phyloP scores from a whole-genome alignment of 2,113 vertebrate genomes.

The Megaceryle torquata region DNA sequence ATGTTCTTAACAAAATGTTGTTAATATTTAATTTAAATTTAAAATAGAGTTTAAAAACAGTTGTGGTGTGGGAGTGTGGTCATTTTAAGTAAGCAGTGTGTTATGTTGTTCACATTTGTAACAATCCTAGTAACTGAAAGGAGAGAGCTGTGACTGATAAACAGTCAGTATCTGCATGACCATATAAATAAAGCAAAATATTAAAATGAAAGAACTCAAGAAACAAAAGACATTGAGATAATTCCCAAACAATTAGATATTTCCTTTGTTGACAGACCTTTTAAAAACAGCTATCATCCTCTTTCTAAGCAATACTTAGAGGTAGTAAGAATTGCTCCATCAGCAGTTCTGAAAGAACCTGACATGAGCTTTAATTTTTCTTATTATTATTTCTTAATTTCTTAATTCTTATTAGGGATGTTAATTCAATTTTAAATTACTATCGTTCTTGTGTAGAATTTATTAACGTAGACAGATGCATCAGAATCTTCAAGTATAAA shows the following conservation, averaged over 20 bases:
- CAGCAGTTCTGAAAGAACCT: background rate
- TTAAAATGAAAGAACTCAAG: background rate
- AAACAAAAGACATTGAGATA: conserved; percentile 11
- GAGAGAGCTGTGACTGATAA: background rate
- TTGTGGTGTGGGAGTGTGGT: background rate
- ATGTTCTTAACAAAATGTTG: background rate
- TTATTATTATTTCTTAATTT: background rate
- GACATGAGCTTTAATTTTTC: background rate
- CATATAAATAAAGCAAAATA: background rate
- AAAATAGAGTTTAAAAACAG: background rate
- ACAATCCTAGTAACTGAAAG: background rate
- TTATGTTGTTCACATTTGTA: conserved; percentile 1
- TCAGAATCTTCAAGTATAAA: background rate
- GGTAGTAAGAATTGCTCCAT: background rate
- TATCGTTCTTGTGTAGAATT: background rate
- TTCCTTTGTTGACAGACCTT: background rate
- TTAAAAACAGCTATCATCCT: background rate
- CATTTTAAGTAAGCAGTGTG: conserved; percentile 9
- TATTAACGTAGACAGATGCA: background rate
- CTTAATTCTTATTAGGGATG: background rate
- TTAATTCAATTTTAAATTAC: background rate
- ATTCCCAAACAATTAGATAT: background rate
- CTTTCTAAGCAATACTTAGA: background rate
- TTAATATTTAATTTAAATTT: background rate
- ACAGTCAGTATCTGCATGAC: background rate